A percentile compares a stretch with the other conserved stretches of the same genome.
Conservation (phyloP, 1,140 invertebrate genomes). For the Cataglyphis hispanica region DNA sequence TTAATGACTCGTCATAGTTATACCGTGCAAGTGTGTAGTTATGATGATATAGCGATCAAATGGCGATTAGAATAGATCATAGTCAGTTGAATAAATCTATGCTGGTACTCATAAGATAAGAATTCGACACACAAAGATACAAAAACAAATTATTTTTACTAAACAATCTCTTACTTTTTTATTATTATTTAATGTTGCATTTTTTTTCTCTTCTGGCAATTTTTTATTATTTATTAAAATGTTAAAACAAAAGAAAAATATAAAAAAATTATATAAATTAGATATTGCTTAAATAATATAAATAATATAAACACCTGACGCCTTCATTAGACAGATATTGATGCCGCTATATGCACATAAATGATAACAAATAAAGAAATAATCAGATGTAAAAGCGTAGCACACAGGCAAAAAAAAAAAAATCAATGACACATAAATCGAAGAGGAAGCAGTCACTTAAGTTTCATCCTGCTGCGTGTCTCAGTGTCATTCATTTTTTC, state of each 20-base stretch:
- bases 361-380: constrained; percentile 28
- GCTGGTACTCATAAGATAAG: not conserved
- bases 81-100: not conserved
- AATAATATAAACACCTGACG: not conserved
- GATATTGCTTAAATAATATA: not conserved
- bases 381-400: constrained; percentile 5
- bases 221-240: not conserved
- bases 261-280: not conserved
- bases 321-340: not conserved
- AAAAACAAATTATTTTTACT: not conserved
- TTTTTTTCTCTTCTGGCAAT: not conserved
- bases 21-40: not conserved
- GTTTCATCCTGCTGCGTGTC: constrained; percentile 62
- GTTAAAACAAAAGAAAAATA: not conserved
- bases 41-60: constrained; percentile 8
- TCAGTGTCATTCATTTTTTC: constrained; percentile 50
- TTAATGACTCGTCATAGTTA: not conserved
- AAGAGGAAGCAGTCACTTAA: constrained; percentile 67
- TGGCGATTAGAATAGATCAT: constrained; percentile 2
- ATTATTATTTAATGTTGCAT: not conserved
- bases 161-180: not conserved
- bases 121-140: constrained; percentile 3
- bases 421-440: constrained; percentile 62
- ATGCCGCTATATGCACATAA: constrained; percentile 5
- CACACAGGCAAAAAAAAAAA: constrained; percentile 48